These are phyloP conservation scores for Ips typographus DNA, from an alignment of 1,140 invertebrate genomes.

Conservation along the genomic window DNA sequence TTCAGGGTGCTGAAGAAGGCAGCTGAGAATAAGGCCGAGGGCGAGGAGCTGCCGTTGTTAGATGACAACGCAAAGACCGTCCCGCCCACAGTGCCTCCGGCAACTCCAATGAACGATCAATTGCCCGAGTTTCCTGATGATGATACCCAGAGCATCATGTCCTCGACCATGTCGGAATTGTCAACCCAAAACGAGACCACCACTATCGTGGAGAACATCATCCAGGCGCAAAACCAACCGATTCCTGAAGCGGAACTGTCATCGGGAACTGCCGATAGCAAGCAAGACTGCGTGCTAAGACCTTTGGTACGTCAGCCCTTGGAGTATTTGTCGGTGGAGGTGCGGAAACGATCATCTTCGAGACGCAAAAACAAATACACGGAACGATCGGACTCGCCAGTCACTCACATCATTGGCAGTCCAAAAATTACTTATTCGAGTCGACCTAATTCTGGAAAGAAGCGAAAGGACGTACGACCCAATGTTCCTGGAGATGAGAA, in stretches of 20 bases:
- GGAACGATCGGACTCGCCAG: constrained; percentile 64
- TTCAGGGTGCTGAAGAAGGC: constrained; percentile 84
- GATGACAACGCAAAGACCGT: constrained; percentile 56
- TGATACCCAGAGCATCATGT: constrained; percentile 70
- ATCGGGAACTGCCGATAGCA: constrained; percentile 41
- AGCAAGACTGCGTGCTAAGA: constrained; percentile 53
- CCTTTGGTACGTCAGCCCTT: constrained; percentile 65
- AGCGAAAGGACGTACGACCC: constrained; percentile 42
- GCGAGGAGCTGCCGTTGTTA: constrained; percentile 58
- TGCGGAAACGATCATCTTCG: constrained; percentile 62
- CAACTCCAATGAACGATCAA: constrained; percentile 63
- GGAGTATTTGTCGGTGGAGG: constrained; percentile 64
- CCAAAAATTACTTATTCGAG: constrained; percentile 61
- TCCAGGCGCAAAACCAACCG: constrained; percentile 52
- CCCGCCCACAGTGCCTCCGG: constrained; percentile 58
- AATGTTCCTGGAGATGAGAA: constrained; percentile 23
- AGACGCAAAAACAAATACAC: constrained; percentile 63
- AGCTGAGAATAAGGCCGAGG: constrained; percentile 76
- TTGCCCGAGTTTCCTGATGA: constrained; percentile 62
- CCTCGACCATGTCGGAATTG: constrained; percentile 69
- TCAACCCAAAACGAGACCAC: constrained; percentile 62
- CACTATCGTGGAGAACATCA: constrained; percentile 53
- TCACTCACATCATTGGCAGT: constrained; percentile 57
- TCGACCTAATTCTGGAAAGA: constrained; percentile 58
- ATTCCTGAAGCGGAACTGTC: constrained; percentile 52